Base-by-base conservation (phyloP, 2,113 vertebrate species). In the Bos indicus region DNA sequence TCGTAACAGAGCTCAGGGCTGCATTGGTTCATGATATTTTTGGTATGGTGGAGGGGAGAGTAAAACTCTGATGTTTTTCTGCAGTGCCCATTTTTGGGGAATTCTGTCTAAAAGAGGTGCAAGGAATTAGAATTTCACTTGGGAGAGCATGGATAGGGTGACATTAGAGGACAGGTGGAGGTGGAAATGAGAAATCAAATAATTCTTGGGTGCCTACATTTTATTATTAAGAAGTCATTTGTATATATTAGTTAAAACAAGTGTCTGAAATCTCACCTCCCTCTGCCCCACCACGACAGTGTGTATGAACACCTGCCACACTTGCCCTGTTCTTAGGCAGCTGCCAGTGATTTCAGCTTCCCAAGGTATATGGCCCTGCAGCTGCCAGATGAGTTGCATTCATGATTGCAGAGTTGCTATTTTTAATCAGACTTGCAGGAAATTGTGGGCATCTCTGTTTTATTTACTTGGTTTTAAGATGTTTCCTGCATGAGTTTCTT, bases 401-500 rank as follows among this genome's bases (percentile, higher is more conserved):
- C 85, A 26, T 56, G 51, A 96, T 83, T 92, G 67, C 95, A 91
- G 88, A 96, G 91, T 88, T 91, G 88, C 90, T 97, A 95, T 97
- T 98, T 98, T 96, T 94, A 97, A 96, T 97, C 94, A 94, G 90
- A 94, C 95, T 96, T 94, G 46, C 64, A 94, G 88, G 96, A 97
- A 98, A 97, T 96, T 95, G 86, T 2, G 51, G 95, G 81, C 92
- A 98, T 98, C 97, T 97, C 90, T 95, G 88, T 52, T 97, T 97
- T 96, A 83, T 96, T 98, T 96, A 94, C 95, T 97, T 96, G 87
- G 92, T 85, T 98, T 97, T 67, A 88, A 98, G 97, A 96, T 81
- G 78, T 96, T 94, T 96, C 96, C 94, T 88, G 92, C 74, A 56
- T 60, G 26, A 94, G 84, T 90, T 96, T 54, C 83, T 85, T 98